Evolutionary conservation across 1,140 invertebrate species (phyloP).

Genomic region (Conopomorpha cramerella): DNA sequence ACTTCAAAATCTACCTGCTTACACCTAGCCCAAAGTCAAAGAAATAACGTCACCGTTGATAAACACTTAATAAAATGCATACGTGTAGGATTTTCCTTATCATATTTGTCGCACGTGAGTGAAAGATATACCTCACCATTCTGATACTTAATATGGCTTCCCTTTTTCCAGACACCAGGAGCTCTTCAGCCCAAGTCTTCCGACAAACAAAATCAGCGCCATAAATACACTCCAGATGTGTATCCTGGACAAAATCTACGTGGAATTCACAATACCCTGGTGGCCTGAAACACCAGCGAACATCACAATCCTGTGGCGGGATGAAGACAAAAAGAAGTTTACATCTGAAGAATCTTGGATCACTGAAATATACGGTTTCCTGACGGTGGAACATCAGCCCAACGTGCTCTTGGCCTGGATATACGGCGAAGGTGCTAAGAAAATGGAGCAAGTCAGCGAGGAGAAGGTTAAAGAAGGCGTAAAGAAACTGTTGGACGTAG

Average conservation of each 20-base stretch:
- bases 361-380: slow-evolving; percentile 71
- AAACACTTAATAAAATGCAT: no score
- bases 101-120: not conserved
- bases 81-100: no score
- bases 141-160: not conserved
- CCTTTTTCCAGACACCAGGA: slow-evolving; percentile 35
- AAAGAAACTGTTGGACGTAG: slow-evolving; percentile 35
- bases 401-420: slow-evolving; percentile 71
- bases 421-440: slow-evolving; percentile 58
- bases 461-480: slow-evolving; percentile 49
- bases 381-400: slow-evolving; percentile 67
- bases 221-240: slow-evolving; percentile 73
- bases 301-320: slow-evolving; percentile 63
- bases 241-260: slow-evolving; percentile 76
- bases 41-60: no score
- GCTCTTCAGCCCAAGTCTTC: slow-evolving; percentile 67
- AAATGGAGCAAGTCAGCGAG: slow-evolving; percentile 62
- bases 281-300: slow-evolving; percentile 59
- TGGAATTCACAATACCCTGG: slow-evolving; percentile 69
- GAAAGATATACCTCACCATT: not conserved
- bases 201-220: slow-evolving; percentile 62
- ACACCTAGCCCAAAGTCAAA: no score
- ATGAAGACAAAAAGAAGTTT: slow-evolving; percentile 56
- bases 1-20: no score
- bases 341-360: slow-evolving; percentile 45